A percentile compares a stretch with the other conserved stretches of the same genome.
Evolutionary conservation across 2,797 vertebrate species (phyloP).

Genomic region (Oophaga sylvatica): DNA sequence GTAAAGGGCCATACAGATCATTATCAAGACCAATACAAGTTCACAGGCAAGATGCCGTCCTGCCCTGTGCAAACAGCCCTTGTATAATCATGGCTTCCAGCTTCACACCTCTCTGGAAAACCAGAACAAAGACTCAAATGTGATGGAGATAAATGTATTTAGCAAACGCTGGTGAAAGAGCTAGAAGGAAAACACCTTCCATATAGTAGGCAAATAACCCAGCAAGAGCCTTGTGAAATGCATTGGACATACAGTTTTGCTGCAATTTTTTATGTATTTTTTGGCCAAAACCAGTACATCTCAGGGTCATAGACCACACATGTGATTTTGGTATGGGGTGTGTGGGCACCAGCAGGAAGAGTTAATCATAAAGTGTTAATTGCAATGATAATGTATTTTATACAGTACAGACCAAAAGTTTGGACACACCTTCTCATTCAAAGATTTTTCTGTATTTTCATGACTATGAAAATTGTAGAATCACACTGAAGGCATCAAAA

Average conservation of each 20-base stretch:
- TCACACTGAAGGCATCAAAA: no score
- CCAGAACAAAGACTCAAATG: neutral
- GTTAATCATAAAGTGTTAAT: no score
- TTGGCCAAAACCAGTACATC: neutral
- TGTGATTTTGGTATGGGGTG: no score
- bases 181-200: neutral
- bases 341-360: no score
- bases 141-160: neutral
- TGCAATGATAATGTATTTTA: no score
- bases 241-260: no score
- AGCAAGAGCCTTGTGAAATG: neutral
- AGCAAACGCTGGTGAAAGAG: neutral
- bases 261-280: neutral
- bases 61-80: constrained; percentile 72
- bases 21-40: constrained; percentile 71
- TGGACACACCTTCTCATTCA: no score
- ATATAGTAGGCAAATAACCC: neutral
- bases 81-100: constrained; percentile 43
- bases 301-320: no score
- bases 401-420: no score
- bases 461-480: no score
- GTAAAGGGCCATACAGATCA: constrained; percentile 73
- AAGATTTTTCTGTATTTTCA: no score
- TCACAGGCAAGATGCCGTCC: constrained; percentile 69
- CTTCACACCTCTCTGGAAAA: constrained; percentile 33